Base-by-base conservation (phyloP, 92 coral and sea anemone species). In the Zoanthus sociatus region DNA sequence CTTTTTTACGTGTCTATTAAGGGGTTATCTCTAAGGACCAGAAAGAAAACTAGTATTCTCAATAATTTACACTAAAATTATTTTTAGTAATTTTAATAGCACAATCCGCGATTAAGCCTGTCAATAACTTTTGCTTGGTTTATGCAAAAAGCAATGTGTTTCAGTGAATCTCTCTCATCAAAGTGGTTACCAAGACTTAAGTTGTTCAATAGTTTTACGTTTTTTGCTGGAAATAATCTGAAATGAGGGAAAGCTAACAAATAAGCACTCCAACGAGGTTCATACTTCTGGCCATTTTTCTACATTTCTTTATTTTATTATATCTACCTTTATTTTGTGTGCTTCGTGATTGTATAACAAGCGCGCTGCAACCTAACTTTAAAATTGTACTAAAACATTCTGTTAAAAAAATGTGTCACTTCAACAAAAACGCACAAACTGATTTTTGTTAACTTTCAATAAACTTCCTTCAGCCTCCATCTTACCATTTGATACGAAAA, bases 361-460 rank as follows among this genome's bases (percentile, higher is more conserved):
- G 85, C 85, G 53, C 85, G 66, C 33, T 37, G 48, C 85, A 31
- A 81, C 61, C 74, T 51, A 20, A 50, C 46, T 58, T 15, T 81
- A 81, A 67, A 81, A 67, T 81, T 75, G 37, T 64, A 26, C 46
- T 64, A 45, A 81, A 81, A 66, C 53, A 26, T 77, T 81, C 60
- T 37, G 70, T 66, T 54, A 66, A 64, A 81, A 81, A 81, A 81
- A 81, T 16, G 46, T 12, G 47, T 66, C 44, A 60, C 54, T 61
- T 45, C 47, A 37, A 46, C 17, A 81, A 81, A 20, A 44, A 13
- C 55, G 44, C 10, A 31, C 68, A 63, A 48, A 47, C 46, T 64
- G 20, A 66, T 6, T 11, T 31, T 81, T 66, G 60, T 63, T 46
- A 60, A 44, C 85, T 6, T 66, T 67, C 32, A 64, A 21, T 63